Base-by-base conservation (phyloP, 2,797 vertebrate genomes). In the Heteromormyrus szaboi region DNA sequence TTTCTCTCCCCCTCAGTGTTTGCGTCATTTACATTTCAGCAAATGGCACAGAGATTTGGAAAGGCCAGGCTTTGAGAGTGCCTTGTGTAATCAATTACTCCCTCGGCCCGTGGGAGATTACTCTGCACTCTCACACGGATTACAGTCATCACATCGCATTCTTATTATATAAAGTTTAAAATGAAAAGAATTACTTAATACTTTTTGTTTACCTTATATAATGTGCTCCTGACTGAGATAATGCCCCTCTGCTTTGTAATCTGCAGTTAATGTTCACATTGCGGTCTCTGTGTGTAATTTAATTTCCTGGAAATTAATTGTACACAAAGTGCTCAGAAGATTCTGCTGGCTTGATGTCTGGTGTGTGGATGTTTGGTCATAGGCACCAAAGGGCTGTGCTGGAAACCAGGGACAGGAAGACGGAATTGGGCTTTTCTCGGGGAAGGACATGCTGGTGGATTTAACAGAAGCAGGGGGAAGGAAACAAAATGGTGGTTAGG, bases 11-110 rank as follows among this genome's bases (percentile, higher is more conserved):
- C 44, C 12, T 86, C 46, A 19, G 51, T 72, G 51, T 90, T 88
- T 91, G 88, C 46, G 9, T 88, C 65, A 91, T 92, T 91, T 90
- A 59, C 87, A 90, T 92, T 88, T 89, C 87, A 84, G 89, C 76
- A 90, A 91, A 91, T 90, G 90, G 89, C 90, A 91, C 79, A 4
- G 59, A 25, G 87, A 65, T 88, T 83, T 72, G 79, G 88, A 89
- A 91, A 91, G 89, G 89, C 83, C 89, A 91, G 51, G 54, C 86
- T 54, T 86, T 59, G 65, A 89, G 89, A 89, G 85, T 87, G 90
- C 87, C 87, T 87, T 88, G 65, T 88, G 87, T 90, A 88, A 90
- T 91, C 91, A 90, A 84, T 91, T 90, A 90, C 79, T 86, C 50
- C 68, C 79, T 54, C 62, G 3, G 22, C 89, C 62, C 12, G 48